Evolutionary conservation across 2,888 invertebrate genomes (phyloP).

Genomic region (Nebria salina): DNA sequence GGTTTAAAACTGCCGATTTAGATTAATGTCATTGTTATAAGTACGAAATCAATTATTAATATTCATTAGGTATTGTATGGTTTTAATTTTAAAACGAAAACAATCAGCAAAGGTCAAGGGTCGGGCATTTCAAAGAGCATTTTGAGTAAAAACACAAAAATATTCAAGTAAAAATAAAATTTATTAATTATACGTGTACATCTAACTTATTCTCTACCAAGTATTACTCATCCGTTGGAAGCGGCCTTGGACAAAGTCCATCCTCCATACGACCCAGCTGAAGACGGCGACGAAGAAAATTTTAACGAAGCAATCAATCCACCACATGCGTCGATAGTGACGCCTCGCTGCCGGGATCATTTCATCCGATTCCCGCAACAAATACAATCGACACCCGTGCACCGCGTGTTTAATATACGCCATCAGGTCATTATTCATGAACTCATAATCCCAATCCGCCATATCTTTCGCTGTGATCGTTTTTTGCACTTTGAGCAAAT

Average conservation of each 20-base stretch:
- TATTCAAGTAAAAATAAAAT: background rate
- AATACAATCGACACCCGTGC: background rate
- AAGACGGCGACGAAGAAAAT: background rate
- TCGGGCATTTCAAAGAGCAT: no score
- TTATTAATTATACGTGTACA: background rate
- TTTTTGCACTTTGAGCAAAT: slow-evolving; percentile 6
- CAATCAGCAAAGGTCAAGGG: no score
- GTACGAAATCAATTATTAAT: no score
- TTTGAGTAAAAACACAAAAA: no score
- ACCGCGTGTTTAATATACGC: background rate
- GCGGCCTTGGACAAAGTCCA: slow-evolving; percentile 14
- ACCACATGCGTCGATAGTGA: slow-evolving; percentile 6
- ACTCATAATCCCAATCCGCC: slow-evolving; percentile 20
- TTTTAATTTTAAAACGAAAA: no score
- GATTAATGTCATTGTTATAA: no score
- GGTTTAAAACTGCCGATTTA: no score
- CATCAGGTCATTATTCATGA: background rate
- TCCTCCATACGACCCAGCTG: background rate
- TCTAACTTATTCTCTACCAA: background rate
- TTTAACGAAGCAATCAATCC: background rate
- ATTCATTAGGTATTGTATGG: no score
- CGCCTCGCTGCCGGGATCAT: background rate
- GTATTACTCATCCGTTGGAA: background rate
- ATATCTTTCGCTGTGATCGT: background rate
- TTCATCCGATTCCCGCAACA: slow-evolving; percentile 5